Conservation (phyloP, 2,113 vertebrate species). For the Talpa occidentalis region DNA sequence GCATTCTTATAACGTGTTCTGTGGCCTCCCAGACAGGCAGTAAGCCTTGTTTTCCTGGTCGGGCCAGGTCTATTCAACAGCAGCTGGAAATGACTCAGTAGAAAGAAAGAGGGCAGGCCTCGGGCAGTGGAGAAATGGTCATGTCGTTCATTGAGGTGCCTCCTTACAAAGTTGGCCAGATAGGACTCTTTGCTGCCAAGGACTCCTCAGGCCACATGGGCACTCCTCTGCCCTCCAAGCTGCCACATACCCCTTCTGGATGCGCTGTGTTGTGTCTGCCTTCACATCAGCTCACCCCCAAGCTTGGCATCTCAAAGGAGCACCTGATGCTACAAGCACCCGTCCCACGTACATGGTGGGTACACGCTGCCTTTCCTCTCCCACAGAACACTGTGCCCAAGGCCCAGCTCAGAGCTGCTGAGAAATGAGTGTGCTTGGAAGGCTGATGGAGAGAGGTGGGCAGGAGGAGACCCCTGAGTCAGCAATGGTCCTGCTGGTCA, state of each 20-base stretch:
- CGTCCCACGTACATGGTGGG: rapidly evolving
- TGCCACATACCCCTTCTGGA: background rate
- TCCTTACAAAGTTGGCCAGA: background rate
- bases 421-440: too few species aligned
- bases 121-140: background rate
- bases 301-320: background rate
- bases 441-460: too few species aligned
- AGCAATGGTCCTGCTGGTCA: background rate
- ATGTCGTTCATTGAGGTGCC: background rate
- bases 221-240: background rate
- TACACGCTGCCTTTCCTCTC: background rate
- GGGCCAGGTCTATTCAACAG: background rate
- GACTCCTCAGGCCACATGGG: background rate
- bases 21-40: background rate
- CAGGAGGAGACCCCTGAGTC: background rate
- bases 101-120: background rate
- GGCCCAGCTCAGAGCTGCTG: background rate
- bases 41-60: background rate
- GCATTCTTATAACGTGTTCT: background rate
- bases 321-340: background rate
- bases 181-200: background rate
- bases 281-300: background rate
- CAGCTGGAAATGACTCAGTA: background rate
- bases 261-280: background rate
- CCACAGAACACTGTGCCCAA: rapidly evolving